Conservation (phyloP, 2,797 vertebrate species). For the Aplochiton taeniatus region DNA sequence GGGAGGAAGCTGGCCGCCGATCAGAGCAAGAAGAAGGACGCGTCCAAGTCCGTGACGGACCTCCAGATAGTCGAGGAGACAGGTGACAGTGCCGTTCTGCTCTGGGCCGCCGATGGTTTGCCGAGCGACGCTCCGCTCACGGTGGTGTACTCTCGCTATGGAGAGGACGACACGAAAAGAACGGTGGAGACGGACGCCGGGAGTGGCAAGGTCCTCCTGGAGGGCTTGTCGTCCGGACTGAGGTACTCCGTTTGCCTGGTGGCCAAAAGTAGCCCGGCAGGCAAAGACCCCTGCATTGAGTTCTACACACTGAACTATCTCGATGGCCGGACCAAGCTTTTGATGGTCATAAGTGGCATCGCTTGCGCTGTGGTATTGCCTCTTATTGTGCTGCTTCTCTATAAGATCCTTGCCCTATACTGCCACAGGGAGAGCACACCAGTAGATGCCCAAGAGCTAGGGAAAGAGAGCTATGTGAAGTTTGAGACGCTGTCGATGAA, state of each 20-base stretch:
- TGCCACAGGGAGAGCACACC: constrained; percentile 67
- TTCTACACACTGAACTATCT: constrained; percentile 80
- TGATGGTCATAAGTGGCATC: constrained; percentile 76
- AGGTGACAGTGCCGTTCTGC: constrained; percentile 83
- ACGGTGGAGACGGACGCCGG: constrained; percentile 79
- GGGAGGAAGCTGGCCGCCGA: constrained; percentile 66
- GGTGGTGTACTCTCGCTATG: constrained; percentile 88
- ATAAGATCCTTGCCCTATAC: constrained; percentile 87
- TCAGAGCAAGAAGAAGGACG: constrained; percentile 62
- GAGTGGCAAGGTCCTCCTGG: constrained; percentile 84
- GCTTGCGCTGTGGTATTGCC: constrained; percentile 82
- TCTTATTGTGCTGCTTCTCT: constrained; percentile 87
- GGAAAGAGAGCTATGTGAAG: constrained; percentile 91
- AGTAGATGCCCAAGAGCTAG: constrained; percentile 81
- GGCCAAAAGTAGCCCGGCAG: constrained; percentile 76
- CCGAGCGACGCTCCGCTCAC: constrained; percentile 73
- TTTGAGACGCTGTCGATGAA: constrained; percentile 92
- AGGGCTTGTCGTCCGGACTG: constrained; percentile 81
- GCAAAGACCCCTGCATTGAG: constrained; percentile 86
- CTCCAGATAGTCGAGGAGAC: constrained; percentile 84
- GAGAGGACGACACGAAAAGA: constrained; percentile 81
- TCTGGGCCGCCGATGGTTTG: constrained; percentile 80
- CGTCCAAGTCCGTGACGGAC: constrained; percentile 70
- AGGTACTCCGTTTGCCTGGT: constrained; percentile 90
- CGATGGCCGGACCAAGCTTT: constrained; percentile 63